Percentiles rank a stretch among this genome's conserved stretches.
Evolutionary conservation across 2,113 vertebrate species (phyloP).

Genomic region (Empidonax alnorum): DNA sequence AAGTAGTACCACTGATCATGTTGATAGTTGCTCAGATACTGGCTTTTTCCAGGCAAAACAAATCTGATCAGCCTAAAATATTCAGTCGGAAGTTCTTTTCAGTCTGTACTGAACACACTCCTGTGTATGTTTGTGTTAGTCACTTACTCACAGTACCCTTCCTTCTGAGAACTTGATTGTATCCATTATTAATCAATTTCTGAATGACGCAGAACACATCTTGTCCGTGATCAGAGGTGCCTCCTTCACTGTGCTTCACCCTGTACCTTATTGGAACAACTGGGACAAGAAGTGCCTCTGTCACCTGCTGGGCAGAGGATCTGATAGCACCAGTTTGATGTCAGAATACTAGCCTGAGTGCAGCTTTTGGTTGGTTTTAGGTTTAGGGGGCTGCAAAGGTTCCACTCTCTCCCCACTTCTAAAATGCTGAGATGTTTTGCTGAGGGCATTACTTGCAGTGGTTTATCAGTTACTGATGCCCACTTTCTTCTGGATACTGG

Average conservation of each 20-base stretch:
- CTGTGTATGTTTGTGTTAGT: not conserved
- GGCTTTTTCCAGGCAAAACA: not conserved
- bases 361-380: rapidly evolving
- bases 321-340: not conserved
- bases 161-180: not conserved
- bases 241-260: not conserved
- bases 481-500: not conserved
- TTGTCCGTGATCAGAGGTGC: not conserved
- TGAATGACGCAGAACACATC: not conserved
- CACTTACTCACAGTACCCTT: not conserved
- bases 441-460: not conserved
- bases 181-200: not conserved
- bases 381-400: not conserved
- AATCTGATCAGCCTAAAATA: not conserved
- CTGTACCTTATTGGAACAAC: not conserved
- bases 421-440: not conserved
- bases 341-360: not conserved
- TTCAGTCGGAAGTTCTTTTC: not conserved
- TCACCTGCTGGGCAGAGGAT: not conserved
- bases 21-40: not conserved
- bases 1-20: not conserved
- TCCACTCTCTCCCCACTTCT: not conserved
- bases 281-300: not conserved
- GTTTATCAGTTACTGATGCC: not conserved
- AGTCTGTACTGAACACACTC: not conserved